Conservation (phyloP, 1,140 invertebrate species). For the Melitaea cinxia region DNA sequence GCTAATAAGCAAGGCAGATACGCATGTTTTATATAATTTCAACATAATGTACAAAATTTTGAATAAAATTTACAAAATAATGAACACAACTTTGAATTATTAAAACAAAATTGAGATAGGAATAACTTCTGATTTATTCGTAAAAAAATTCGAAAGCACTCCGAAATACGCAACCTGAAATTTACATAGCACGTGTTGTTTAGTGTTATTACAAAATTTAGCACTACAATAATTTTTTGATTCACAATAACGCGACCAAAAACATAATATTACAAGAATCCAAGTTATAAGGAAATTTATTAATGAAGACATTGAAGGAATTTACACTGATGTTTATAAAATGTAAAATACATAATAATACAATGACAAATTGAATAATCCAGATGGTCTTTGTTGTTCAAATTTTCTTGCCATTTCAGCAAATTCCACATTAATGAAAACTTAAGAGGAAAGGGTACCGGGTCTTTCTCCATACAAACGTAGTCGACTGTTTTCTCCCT, state of each 20-base stretch:
- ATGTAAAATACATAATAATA: background rate
- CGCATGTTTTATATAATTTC: no score
- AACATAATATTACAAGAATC: background rate
- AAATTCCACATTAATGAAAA: no score
- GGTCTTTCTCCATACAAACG: no score
- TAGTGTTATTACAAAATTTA: constrained; percentile 41
- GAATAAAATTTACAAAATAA: no score
- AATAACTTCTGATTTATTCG: background rate
- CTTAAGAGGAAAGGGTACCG: no score
- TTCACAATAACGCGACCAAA: constrained; percentile 11
- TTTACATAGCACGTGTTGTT: constrained; percentile 45
- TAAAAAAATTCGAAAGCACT: background rate
- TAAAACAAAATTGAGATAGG: no score
- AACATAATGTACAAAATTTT: no score
- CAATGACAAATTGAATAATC: background rate
- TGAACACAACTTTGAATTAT: no score
- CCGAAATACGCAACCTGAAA: no score
- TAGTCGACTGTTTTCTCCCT: no score
- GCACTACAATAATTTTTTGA: constrained; percentile 39
- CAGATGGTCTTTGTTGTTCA: background rate
- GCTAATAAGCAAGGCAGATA: no score
- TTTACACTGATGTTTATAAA: background rate
- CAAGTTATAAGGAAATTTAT: background rate
- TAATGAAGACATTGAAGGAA: constrained; percentile 11
- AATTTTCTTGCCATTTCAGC: background rate